These are phyloP conservation scores for Melanaphis sacchari DNA, from an alignment of 1,140 invertebrate genomes.

Conservation along the genomic window DNA sequence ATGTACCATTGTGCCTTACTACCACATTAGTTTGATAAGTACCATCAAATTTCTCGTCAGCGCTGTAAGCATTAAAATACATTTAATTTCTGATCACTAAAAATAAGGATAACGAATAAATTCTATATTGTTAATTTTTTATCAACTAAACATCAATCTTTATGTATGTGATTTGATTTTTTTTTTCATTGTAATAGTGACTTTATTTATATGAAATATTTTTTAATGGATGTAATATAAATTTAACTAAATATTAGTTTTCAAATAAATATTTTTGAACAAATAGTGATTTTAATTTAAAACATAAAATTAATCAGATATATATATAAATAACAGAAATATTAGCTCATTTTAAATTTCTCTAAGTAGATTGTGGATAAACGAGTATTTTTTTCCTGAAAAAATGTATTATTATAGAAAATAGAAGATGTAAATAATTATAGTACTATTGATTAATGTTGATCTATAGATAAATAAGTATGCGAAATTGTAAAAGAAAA, in stretches of 20 bases:
- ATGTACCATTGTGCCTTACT: slow-evolving; percentile 92
- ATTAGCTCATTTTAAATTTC: background rate
- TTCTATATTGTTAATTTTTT: background rate
- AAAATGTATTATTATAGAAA: too few species aligned
- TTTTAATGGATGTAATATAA: background rate
- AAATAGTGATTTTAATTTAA: background rate
- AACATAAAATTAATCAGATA: background rate
- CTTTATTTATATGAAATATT: background rate
- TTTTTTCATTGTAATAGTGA: background rate
- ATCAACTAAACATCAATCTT: background rate
- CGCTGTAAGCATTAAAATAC: slow-evolving; percentile 70
- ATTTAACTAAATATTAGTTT: too few species aligned
- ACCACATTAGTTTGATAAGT: slow-evolving; percentile 97
- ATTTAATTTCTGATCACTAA: background rate
- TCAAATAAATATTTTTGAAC: background rate
- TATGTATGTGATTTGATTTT: background rate
- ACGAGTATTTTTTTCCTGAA: too few species aligned
- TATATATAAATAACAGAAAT: background rate
- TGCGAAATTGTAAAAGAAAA: too few species aligned
- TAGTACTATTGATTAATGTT: too few species aligned
- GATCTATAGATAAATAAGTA: too few species aligned
- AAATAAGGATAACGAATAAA: background rate
- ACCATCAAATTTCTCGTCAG: slow-evolving; percentile 97
- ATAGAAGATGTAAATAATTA: too few species aligned
- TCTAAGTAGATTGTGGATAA: background rate